Evolutionary conservation across 2,888 invertebrate genomes (phyloP).

Genomic region (Linnaemya vulpina): DNA sequence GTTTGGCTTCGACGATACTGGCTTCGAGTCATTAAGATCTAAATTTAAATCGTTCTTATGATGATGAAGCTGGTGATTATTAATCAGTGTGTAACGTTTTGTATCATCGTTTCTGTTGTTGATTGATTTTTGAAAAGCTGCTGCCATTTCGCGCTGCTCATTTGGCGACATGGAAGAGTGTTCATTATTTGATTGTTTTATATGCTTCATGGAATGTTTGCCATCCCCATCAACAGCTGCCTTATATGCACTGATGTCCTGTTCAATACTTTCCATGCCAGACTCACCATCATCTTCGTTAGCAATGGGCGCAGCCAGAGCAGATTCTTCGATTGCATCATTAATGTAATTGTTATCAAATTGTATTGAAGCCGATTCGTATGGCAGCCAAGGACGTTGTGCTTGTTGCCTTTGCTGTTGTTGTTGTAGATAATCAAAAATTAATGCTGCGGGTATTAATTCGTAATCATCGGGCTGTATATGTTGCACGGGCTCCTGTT

Average conservation of each 20-base stretch:
- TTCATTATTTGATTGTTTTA: conserved; percentile 54
- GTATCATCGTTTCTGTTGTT: conserved; percentile 44
- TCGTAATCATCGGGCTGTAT: conserved; percentile 73
- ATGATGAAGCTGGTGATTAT: conserved; percentile 48
- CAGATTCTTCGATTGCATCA: conserved; percentile 68
- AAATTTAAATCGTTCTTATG: conserved; percentile 61
- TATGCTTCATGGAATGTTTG: conserved; percentile 46
- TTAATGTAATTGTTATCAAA: conserved; percentile 74
- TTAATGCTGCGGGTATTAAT: conserved; percentile 72
- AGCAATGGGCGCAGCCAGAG: conserved; percentile 1
- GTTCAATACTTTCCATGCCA: conserved; percentile 15
- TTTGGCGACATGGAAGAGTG: conserved; percentile 30
- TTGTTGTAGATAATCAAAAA: conserved; percentile 74
- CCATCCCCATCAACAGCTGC: conserved; percentile 29
- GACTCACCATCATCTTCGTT: conserved; percentile 49
- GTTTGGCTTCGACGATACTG: conserved; percentile 59
- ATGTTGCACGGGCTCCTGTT: conserved; percentile 61
- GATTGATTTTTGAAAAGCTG: conserved; percentile 57
- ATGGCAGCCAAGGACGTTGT: conserved; percentile 65
- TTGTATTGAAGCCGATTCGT: conserved; percentile 59
- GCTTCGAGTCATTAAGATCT: conserved; percentile 63
- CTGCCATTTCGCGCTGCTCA: conserved; percentile 35
- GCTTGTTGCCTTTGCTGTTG: conserved; percentile 63
- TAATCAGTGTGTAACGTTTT: conserved; percentile 45
- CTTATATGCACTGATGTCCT: conserved; percentile 28